Conservation (phyloP, 2,888 invertebrate genomes). For the Sericinus montela region DNA sequence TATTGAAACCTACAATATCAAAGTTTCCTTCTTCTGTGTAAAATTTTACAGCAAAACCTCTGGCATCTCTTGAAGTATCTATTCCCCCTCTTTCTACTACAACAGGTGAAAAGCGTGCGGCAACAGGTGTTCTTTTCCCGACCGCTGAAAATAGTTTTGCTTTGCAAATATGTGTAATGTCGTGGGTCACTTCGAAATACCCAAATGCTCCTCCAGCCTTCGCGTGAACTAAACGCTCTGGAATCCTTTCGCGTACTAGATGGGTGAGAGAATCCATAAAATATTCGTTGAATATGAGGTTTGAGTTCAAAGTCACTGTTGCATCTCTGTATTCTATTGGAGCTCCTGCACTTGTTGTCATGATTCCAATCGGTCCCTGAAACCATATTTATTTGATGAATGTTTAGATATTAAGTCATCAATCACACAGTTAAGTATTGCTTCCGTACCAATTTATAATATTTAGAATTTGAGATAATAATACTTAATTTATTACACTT, state of each 20-base stretch:
- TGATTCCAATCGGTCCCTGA: slow-evolving; percentile 70
- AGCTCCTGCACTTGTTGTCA: slow-evolving; percentile 88
- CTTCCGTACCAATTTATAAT: too few species aligned
- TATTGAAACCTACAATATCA: slow-evolving; percentile 94
- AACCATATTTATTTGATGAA: slow-evolving; percentile 25
- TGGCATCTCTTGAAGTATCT: slow-evolving; percentile 90
- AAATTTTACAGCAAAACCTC: slow-evolving; percentile 94
- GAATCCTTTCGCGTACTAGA: slow-evolving; percentile 92
- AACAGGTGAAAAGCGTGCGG: slow-evolving; percentile 87
- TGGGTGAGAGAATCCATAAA: slow-evolving; percentile 87
- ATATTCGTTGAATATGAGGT: slow-evolving; percentile 88
- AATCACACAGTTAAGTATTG: too few species aligned
- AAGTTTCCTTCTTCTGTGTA: slow-evolving; percentile 94
- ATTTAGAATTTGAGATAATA: too few species aligned
- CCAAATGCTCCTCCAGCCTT: slow-evolving; percentile 94
- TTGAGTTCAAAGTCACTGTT: slow-evolving; percentile 86
- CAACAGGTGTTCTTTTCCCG: slow-evolving; percentile 87
- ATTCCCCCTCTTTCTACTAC: slow-evolving; percentile 91
- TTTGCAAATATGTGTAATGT: slow-evolving; percentile 86
- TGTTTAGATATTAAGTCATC: too few species aligned
- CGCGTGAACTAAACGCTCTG: slow-evolving; percentile 95
- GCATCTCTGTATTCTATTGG: slow-evolving; percentile 87
- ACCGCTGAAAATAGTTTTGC: slow-evolving; percentile 85
- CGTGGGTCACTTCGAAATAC: slow-evolving; percentile 90
- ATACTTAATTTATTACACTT: too few species aligned